phyloP scores from a whole-genome alignment of 2,888 invertebrate species.

The Oegoconia quadripuncta region DNA sequence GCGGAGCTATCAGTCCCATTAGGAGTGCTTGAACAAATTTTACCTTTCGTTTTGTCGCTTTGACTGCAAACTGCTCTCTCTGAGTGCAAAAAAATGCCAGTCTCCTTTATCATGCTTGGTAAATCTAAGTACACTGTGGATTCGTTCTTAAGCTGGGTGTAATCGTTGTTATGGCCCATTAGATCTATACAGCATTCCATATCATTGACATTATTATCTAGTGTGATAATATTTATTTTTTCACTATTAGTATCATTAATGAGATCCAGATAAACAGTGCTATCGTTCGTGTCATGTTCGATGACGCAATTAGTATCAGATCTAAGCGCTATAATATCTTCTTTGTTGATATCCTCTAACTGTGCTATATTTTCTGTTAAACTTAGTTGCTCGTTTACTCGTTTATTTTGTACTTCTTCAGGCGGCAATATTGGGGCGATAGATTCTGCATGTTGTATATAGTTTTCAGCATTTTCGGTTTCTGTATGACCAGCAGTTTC shows the following conservation, averaged over 20 bases:
- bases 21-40: conserved; percentile 56
- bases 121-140: conserved; percentile 68
- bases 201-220: conserved; percentile 32
- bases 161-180: conserved; percentile 24
- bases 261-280: conserved; percentile 64
- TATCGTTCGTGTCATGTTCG: conserved; percentile 32
- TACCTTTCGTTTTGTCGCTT: conserved; percentile 26
- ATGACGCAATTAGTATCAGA: conserved; percentile 31
- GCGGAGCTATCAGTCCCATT: conserved; percentile 49
- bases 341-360: neutral
- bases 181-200: conserved; percentile 36
- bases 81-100: conserved; percentile 49
- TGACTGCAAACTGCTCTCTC: conserved; percentile 45
- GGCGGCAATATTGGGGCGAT: conserved; percentile 39
- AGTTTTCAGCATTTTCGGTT: conserved; percentile 24
- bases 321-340: conserved; percentile 17
- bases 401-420: conserved; percentile 69
- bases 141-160: conserved; percentile 44
- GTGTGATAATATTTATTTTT: conserved; percentile 34
- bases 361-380: conserved; percentile 6
- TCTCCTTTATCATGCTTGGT: conserved; percentile 52
- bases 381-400: too few species aligned
- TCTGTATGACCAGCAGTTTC: conserved; percentile 12
- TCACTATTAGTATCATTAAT: conserved; percentile 48
- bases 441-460: conserved; percentile 1